A percentile compares a stretch with the other conserved stretches of the same genome.
These are phyloP conservation scores for Tetraodon nigroviridis DNA, from an alignment of 2,113 vertebrate genomes.

Conservation along the genomic window DNA sequence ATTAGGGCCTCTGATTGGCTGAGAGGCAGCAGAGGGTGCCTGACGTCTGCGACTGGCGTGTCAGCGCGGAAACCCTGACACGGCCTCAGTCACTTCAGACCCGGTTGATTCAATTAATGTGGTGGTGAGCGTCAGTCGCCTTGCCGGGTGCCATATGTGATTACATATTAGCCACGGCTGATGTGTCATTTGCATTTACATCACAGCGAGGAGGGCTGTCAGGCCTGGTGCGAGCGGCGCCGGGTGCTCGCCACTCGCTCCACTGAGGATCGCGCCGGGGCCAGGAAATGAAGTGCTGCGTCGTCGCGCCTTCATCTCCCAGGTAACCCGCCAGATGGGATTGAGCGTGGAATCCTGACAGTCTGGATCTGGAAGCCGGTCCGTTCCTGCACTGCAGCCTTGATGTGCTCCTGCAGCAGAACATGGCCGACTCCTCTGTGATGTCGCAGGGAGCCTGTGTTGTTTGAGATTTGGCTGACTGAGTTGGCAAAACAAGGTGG, in stretches of 20 bases:
- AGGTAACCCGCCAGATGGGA: conserved; percentile 59
- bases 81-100: conserved; percentile 65
- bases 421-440: conserved; percentile 62
- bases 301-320: conserved; percentile 57
- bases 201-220: conserved; percentile 63
- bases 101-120: conserved; percentile 67
- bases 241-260: conserved; percentile 33
- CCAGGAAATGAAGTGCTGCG: conserved; percentile 65
- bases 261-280: conserved; percentile 44
- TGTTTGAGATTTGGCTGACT: conserved; percentile 70
- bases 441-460: conserved; percentile 68
- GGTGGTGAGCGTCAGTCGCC: conserved; percentile 55
- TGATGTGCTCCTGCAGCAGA: conserved; percentile 66
- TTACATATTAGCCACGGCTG: conserved; percentile 70
- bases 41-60: conserved; percentile 50
- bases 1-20: conserved; percentile 53
- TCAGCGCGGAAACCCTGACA: conserved; percentile 57
- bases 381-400: conserved; percentile 61
- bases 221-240: conserved; percentile 54
- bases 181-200: conserved; percentile 71
- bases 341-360: conserved; percentile 59
- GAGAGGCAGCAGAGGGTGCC: conserved; percentile 35
- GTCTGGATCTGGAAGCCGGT: conserved; percentile 63
- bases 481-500: conserved; percentile 72
- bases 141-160: conserved; percentile 74